phyloP scores from a whole-genome alignment of 2,797 vertebrate species.

The Sus cebifrons region DNA sequence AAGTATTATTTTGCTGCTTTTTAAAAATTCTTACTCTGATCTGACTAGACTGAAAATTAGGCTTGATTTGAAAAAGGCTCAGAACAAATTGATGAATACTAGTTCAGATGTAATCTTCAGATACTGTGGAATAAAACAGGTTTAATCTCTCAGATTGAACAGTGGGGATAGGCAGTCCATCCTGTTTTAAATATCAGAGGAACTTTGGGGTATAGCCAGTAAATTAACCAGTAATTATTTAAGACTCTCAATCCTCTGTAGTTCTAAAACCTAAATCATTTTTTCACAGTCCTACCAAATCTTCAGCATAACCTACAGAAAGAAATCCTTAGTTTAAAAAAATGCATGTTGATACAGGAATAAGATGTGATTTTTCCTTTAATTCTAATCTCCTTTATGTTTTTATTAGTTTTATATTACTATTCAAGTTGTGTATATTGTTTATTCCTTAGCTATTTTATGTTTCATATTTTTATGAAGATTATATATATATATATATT shows the following conservation, averaged over 20 bases:
- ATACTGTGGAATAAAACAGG: background rate
- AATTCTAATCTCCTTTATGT: slow-evolving; percentile 47
- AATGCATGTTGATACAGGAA: background rate
- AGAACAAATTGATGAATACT: slow-evolving; percentile 61
- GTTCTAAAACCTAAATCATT: slow-evolving; percentile 57
- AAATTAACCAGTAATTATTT: slow-evolving; percentile 62
- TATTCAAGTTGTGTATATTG: slow-evolving; percentile 25
- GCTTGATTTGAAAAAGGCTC: slow-evolving; percentile 61
- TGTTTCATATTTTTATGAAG: slow-evolving; percentile 34
- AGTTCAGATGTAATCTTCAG: slow-evolving; percentile 53
- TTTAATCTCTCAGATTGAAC: slow-evolving; percentile 44
- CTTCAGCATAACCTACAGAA: slow-evolving; percentile 54
- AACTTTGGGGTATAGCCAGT: background rate
- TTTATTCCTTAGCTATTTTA: background rate
- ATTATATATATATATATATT: background rate
- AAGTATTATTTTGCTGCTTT: slow-evolving; percentile 43
- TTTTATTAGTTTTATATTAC: slow-evolving; percentile 42
- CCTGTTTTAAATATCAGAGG: slow-evolving; percentile 64
- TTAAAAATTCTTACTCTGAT: slow-evolving; percentile 58
- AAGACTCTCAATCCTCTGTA: slow-evolving; percentile 44
- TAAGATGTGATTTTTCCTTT: slow-evolving; percentile 21
- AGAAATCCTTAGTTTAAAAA: slow-evolving; percentile 49
- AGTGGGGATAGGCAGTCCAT: background rate
- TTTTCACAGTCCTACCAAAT: slow-evolving; percentile 39
- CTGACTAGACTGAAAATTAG: slow-evolving; percentile 61